Percentiles rank a stretch among this genome's conserved stretches.
Conservation (phyloP, 2,888 invertebrate species). For the Mythimna pallens region DNA sequence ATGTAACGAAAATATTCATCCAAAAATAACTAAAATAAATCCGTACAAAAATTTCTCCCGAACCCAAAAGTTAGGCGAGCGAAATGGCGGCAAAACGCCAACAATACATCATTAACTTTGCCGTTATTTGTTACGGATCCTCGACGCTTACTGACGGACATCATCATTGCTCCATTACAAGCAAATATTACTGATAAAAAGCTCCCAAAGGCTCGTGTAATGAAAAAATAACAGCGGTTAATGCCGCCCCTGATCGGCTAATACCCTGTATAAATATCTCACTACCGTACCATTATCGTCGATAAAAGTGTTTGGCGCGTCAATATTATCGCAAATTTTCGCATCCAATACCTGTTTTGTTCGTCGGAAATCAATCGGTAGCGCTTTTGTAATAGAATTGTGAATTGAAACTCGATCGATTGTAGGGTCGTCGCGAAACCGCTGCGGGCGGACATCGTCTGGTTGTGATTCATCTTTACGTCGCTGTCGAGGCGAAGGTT, state of each 20-base stretch:
- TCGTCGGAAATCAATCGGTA: conserved; percentile 69
- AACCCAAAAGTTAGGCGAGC: conserved; percentile 44
- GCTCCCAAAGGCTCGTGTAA: conserved; percentile 56
- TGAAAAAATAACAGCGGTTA: conserved; percentile 68
- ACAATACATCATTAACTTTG: conserved; percentile 59
- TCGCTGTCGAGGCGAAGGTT: conserved; percentile 53
- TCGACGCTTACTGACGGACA: conserved; percentile 59
- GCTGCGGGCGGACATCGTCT: conserved; percentile 68
- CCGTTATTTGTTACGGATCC: conserved; percentile 54
- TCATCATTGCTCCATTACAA: conserved; percentile 63
- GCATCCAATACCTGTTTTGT: conserved; percentile 67
- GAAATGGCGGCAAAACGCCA: conserved; percentile 31
- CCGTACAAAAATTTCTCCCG: conserved; percentile 18
- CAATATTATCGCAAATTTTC: conserved; percentile 73
- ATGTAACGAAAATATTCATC: conserved; percentile 10
- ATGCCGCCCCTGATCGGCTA: conserved; percentile 64
- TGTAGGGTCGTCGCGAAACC: conserved; percentile 61
- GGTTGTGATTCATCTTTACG: conserved; percentile 74
- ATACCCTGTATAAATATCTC: conserved; percentile 68
- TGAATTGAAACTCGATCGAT: conserved; percentile 78
- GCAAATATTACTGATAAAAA: conserved; percentile 65
- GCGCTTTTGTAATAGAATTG: conserved; percentile 75
- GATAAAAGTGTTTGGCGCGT: conserved; percentile 70
- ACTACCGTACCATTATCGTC: conserved; percentile 68
- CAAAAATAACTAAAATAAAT: conserved; percentile 43